Evolutionary conservation across 1,140 invertebrate species (phyloP).

Genomic region (Pseudomyrmex dendroicus): DNA sequence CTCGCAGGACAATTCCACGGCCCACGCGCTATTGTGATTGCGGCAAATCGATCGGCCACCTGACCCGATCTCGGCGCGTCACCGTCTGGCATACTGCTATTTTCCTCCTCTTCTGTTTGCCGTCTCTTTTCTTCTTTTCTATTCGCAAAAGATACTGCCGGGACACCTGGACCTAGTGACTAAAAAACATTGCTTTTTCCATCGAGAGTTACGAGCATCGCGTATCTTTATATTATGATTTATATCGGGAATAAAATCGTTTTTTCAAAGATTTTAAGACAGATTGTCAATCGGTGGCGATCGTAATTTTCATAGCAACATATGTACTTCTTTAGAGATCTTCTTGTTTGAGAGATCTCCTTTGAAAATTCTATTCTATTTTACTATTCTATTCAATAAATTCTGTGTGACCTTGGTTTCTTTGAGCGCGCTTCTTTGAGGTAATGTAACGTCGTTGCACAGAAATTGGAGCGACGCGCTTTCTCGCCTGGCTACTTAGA

Average conservation of each 20-base stretch:
- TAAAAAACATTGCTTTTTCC: neutral
- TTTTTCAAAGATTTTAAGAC: neutral
- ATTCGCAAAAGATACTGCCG: slow-evolving; percentile 21
- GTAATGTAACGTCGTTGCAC: slow-evolving; percentile 11
- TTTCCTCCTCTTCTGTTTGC: slow-evolving; percentile 61
- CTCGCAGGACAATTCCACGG: slow-evolving; percentile 72
- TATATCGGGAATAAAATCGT: too few species aligned
- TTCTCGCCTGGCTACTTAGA: slow-evolving; percentile 63
- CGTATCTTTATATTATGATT: neutral
- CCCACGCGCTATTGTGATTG: slow-evolving; percentile 80
- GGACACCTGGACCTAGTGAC: neutral
- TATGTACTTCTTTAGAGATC: neutral
- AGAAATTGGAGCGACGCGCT: slow-evolving; percentile 62
- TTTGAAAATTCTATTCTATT: neutral
- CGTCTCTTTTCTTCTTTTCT: slow-evolving; percentile 38
- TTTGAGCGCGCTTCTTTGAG: neutral
- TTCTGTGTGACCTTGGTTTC: neutral
- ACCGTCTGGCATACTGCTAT: slow-evolving; percentile 39
- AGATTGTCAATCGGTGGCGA: neutral
- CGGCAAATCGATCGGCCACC: slow-evolving; percentile 81
- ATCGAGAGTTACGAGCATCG: neutral
- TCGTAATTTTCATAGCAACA: neutral
- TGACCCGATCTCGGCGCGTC: slow-evolving; percentile 69
- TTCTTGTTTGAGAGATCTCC: neutral
- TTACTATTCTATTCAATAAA: neutral